These are phyloP conservation scores for Psophia crepitans DNA, from an alignment of 2,113 vertebrate genomes.

Conservation along the genomic window DNA sequence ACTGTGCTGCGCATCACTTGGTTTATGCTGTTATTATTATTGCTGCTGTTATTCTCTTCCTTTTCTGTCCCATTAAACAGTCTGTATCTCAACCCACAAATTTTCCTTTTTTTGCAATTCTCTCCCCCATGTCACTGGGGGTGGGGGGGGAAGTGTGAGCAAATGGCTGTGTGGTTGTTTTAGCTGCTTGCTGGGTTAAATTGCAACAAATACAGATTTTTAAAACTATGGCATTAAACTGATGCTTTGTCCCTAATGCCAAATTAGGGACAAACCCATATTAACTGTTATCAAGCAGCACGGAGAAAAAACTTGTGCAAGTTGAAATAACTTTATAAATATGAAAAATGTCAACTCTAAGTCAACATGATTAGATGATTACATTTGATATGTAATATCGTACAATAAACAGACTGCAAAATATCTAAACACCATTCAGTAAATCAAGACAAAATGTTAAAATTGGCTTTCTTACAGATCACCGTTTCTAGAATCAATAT, in stretches of 20 bases:
- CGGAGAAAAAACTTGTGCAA: neutral
- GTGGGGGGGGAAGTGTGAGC: too few species aligned
- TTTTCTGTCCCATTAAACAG: too few species aligned
- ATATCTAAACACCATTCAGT: neutral
- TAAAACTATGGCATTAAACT: neutral
- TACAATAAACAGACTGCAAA: neutral
- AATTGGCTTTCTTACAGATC: neutral
- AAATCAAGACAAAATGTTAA: constrained; percentile 3
- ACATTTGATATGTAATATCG: neutral
- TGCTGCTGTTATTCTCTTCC: too few species aligned
- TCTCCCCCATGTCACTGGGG: too few species aligned
- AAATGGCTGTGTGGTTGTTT: too few species aligned
- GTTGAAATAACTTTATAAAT: neutral
- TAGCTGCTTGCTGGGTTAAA: too few species aligned
- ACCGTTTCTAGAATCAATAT: neutral
- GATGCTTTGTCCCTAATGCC: neutral
- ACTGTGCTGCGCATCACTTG: too few species aligned
- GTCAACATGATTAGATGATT: neutral
- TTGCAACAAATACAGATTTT: neutral
- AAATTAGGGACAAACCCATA: neutral
- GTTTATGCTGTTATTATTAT: too few species aligned
- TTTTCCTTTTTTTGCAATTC: too few species aligned
- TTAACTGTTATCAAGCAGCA: neutral
- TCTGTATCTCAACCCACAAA: too few species aligned
- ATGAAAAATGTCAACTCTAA: neutral